phyloP scores from a whole-genome alignment of 2,888 invertebrate genomes.

The Periphyllus acericola region DNA sequence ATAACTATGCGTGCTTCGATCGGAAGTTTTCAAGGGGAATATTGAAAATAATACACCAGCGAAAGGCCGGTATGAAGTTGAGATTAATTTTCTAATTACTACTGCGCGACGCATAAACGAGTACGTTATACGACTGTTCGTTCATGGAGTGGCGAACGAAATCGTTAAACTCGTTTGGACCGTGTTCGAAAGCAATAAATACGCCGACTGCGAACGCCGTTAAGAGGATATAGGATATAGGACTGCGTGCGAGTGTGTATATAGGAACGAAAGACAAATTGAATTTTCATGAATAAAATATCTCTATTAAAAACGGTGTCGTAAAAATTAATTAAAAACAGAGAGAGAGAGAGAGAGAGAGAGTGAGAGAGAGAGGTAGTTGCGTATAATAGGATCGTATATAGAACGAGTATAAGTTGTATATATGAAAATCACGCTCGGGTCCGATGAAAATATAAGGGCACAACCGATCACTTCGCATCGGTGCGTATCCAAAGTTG shows the following conservation, averaged over 20 bases:
- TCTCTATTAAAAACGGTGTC: neutral
- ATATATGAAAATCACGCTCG: neutral
- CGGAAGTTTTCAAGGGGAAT: neutral
- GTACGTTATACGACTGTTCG: neutral
- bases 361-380: too few species aligned
- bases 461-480: too few species aligned
- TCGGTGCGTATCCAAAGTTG: too few species aligned
- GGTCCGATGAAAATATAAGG: too few species aligned
- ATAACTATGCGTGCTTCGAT: neutral
- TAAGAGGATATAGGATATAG: too few species aligned
- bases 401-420: neutral
- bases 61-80: neutral
- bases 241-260: too few species aligned
- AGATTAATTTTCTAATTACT: neutral
- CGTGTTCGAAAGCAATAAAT: slow-evolving; percentile 11
- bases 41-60: too few species aligned
- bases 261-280: neutral
- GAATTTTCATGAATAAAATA: slow-evolving; percentile 34
- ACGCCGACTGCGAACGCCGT: neutral
- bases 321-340: slow-evolving; percentile 44
- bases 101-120: too few species aligned
- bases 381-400: neutral
- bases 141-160: neutral
- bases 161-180: slow-evolving; percentile 14
- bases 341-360: neutral